Conservation (phyloP, 2,888 invertebrate species). For the Cerastoderma edule region DNA sequence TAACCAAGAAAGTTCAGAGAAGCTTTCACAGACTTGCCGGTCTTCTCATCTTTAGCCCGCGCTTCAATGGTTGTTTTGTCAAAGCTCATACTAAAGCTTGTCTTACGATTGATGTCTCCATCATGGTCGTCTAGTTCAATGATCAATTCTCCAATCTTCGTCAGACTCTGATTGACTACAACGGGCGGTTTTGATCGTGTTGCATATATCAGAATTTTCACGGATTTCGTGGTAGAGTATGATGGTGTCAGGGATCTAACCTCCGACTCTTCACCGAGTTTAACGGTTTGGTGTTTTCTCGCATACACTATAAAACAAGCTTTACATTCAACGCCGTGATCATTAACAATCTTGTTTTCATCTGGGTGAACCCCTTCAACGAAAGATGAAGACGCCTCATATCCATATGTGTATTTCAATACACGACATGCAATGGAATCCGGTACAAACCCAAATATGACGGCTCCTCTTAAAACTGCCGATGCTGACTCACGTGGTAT, state of each 20-base stretch:
- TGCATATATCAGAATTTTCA: not conserved
- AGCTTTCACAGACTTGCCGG: not conserved
- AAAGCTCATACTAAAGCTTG: not conserved
- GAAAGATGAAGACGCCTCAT: not conserved
- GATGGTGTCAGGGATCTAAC: not conserved
- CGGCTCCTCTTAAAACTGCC: conserved; percentile 24
- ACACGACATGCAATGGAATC: conserved; percentile 20
- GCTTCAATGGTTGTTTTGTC: too few species aligned
- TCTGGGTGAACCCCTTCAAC: too few species aligned
- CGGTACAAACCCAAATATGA: conserved; percentile 26
- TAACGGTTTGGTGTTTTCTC: not conserved
- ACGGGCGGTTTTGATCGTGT: conserved; percentile 1
- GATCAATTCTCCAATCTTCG: not conserved
- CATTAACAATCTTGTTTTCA: not conserved
- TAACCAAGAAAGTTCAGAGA: not conserved
- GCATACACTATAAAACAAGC: conserved; percentile 7
- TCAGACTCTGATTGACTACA: not conserved
- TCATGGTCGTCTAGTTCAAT: not conserved
- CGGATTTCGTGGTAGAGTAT: not conserved
- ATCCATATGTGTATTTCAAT: conserved; percentile 32
- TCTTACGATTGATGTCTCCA: not conserved
- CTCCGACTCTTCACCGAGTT: not conserved
- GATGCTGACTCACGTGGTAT: conserved; percentile 26
- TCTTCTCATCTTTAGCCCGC: not conserved
- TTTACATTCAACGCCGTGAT: not conserved